Base-by-base conservation (phyloP, 2,888 invertebrate species). In the Pammene fasciana region DNA sequence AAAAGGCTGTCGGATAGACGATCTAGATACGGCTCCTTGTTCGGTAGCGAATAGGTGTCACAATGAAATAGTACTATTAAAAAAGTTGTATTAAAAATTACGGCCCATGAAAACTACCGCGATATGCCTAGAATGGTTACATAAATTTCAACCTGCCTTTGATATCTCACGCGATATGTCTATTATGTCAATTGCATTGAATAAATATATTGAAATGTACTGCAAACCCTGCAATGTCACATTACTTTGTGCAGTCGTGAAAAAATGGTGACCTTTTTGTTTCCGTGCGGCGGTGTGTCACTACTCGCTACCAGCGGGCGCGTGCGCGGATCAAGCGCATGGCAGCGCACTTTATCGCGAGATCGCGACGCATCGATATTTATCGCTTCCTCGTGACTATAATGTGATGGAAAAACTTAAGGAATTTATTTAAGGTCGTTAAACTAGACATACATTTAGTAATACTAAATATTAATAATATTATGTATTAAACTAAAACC, bases 11-110 rank as follows among this genome's bases (percentile, higher is more conserved):
- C 68, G 16, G 56, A 68, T 64, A 38, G 56, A 41, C 52, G 38
- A 46, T 50, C 50, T 36, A 16, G 64, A 68, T 68, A 56, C 48
- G 14, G 34, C 10, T 38, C 67, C 64, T 68, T 64, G 62, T 68
- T 43, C 56, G 36, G 54, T 41, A 56, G 57, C 67, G 26, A 56
- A 48, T 26, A 16, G 62, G 43, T 64, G 68, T 64, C 62, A 57
- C 56, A 50, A 68, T 50, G 41, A 52, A 52, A 52, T 62, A 41
- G 11, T 41, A 36, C 13, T 56, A 56, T 62, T 56, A 61, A 50
- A 62, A 54, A 60, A 34, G 13, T 7, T 10, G n/a, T 60, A 34
- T 60, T 26, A 34, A 46, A 54, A 50, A 52, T 61, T 50, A 50
- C 13, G 18, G 16, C 18, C 38, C 13, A 16, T 50, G 50, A 61